Base-by-base conservation (phyloP, 2,797 vertebrate species). In the Danio jaintianensis region DNA sequence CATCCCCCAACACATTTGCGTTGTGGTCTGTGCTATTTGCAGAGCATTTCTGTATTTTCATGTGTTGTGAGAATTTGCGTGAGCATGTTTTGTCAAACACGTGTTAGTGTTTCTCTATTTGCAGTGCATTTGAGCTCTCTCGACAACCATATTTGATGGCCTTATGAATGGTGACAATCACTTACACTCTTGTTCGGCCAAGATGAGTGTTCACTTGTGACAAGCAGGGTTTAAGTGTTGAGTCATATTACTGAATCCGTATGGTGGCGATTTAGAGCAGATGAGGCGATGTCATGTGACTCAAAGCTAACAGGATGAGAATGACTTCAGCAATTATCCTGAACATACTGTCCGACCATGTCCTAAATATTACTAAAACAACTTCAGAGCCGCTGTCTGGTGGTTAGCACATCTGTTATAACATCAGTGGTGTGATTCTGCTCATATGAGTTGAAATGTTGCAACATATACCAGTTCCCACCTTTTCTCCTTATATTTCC, bases 321-420 rank as follows among this genome's bases (percentile, higher is more conserved):
- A 83, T 48, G 81, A 87, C 84, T 87, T 86, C 82, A 81, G 75
- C 85, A 83, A 84, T 88, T 85, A 86, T 88, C 70, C 64, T 80
- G 75, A 63, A 67, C 22, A 45, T 13, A 68, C 22, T 38, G 40
- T 67, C 3, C 18, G 45, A 72, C 56, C 52, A 43, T 58, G 7
- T 15, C 69, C 18, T 64, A 7, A 1, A 10, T 52, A 66, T 22
- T 42, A 22, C 36, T 48, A 63, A 63, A 62, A 22, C 72, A 20
- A 52, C 0, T 1, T 16, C 38, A 6, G 6, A 47, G 50, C 52
- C 3, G 6, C 13, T 42, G 38, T 48, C 47, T 53, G n/a, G 36
- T 55, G 36, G 10, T 36, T 66, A 64, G 50, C 5, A 9, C 20
- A 76, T 66, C 22, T 56, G 20, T 12, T 64, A n/a, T 53, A 40